Evolutionary conservation across 1,140 invertebrate genomes (phyloP).

Genomic region (Drosophila bipectinata): DNA sequence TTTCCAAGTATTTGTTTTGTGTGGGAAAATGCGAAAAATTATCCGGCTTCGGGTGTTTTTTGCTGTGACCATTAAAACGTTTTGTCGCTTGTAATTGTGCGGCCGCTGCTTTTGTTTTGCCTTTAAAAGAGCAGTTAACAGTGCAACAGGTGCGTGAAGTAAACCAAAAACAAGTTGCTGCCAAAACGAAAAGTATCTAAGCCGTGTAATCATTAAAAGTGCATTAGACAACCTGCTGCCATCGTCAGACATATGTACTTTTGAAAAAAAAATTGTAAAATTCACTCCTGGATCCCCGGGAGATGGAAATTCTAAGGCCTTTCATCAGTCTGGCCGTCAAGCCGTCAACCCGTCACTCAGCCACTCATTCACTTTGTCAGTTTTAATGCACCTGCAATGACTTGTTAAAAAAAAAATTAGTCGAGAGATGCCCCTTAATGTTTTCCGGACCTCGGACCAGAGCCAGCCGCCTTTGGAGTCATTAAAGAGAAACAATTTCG

Average conservation of each 20-base stretch:
- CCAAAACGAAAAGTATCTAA: constrained; percentile 16
- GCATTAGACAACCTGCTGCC: constrained; percentile 56
- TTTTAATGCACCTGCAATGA: constrained; percentile 73
- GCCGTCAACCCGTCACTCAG: constrained; percentile 21
- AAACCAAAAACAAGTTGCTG: constrained; percentile 34
- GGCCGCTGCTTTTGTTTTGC: constrained; percentile 71
- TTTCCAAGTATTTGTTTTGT: constrained; percentile 16
- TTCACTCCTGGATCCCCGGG: constrained; percentile 3
- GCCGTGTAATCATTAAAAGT: constrained; percentile 66
- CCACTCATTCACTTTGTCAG: constrained; percentile 29
- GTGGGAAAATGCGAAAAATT: constrained; percentile 63
- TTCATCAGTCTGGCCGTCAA: constrained; percentile 32
- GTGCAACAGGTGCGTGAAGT: constrained; percentile 71
- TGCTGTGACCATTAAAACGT: constrained; percentile 65
- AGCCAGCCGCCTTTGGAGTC: constrained; percentile 26
- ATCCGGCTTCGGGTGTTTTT: constrained; percentile 33
- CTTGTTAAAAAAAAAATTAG: constrained; percentile 52
- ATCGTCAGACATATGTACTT: constrained; percentile 3
- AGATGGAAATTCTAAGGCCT: constrained; percentile 47
- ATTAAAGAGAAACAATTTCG: constrained; percentile 48
- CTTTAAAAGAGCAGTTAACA: constrained; percentile 53
- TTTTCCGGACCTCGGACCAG: constrained; percentile 15
- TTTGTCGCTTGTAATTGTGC: constrained; percentile 76
- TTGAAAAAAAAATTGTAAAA: background rate
- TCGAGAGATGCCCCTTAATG: constrained; percentile 36